Base-by-base conservation (phyloP, 2,888 invertebrate species). In the Caenorhabditis angaria region DNA sequence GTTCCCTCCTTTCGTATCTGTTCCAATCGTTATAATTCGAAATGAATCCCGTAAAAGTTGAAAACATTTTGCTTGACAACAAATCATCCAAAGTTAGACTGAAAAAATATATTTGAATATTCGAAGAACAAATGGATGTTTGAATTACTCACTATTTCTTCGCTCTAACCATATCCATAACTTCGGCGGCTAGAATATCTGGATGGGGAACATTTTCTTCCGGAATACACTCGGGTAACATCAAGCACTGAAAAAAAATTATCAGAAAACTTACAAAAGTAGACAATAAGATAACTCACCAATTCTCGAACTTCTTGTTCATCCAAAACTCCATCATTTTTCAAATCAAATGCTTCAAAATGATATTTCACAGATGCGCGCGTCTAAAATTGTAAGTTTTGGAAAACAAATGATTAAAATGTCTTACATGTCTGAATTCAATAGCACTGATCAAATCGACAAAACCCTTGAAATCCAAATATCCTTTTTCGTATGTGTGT, bases 401-500 rank as follows among this genome's bases (percentile, higher is more conserved):
- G 28, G 20, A 8, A 3, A n/a, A 50, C 27, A 48, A 12, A 10
- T 24, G 6, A 8, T 48, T 24, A 10, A 48, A 53, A 54, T n/a
- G n/a, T n/a, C 69, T 22, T 10, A 74, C 74, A 60, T 69, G 62
- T 29, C 66, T 55, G 32, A 70, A 69, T n/a, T 29, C n/a, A 22
- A 74, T 47, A 3, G 74, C 74, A 5, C 61, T 55, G 12, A 58
- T 18, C 32, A 74, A 25, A 50, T 74, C 69, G 25, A 74, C 66
- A 32, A 69, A 74, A n/a, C 65, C 74, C 14, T 68, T 69, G 58
- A 74, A 74, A 41, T 74, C 69, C 27, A 74, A 28, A 35, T 41
- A 63, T 32, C 59, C 65, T 8, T 35, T 48, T 29, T 69, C 73
- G 29, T 69, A 73, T 10, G 50, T 41, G 27, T 54, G 32, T 10